Evolutionary conservation across 1,140 invertebrate species (phyloP).

Genomic region (Pseudomyrmex concolor): DNA sequence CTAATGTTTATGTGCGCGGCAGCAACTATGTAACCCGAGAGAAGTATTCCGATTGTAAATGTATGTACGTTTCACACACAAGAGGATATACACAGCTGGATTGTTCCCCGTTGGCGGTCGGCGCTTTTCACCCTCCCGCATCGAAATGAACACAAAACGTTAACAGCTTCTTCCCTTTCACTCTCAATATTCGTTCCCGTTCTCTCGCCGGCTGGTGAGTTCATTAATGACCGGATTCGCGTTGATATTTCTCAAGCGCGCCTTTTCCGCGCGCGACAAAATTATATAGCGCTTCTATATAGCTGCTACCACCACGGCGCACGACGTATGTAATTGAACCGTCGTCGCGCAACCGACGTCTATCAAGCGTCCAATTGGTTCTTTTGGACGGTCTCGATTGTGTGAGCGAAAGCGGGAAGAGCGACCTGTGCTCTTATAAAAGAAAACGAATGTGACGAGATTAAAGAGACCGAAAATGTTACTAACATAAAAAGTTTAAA

Average conservation of each 20-base stretch:
- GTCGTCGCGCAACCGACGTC: constrained; percentile 34
- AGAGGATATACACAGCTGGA: constrained; percentile 20
- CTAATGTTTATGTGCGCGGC: background rate
- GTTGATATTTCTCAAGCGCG: constrained; percentile 40
- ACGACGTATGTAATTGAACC: constrained; percentile 29
- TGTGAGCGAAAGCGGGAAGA: background rate
- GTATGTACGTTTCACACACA: constrained; percentile 17
- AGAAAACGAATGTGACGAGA: too few relatives aligned
- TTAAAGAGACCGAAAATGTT: too few relatives aligned
- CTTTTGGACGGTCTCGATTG: background rate
- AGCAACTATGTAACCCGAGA: background rate
- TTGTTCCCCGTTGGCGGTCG: constrained; percentile 25
- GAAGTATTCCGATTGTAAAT: constrained; percentile 27
- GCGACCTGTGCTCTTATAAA: background rate
- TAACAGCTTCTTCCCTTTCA: constrained; percentile 64
- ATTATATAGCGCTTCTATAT: constrained; percentile 8
- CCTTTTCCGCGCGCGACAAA: constrained; percentile 41
- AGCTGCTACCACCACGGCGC: background rate
- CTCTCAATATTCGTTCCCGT: constrained; percentile 46
- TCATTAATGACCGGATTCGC: constrained; percentile 59
- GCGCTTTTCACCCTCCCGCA: constrained; percentile 35
- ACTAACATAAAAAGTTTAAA: background rate
- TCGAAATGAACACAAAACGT: constrained; percentile 50
- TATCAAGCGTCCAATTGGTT: constrained; percentile 42
- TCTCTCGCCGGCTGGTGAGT: constrained; percentile 52